Conservation (phyloP, 2,113 vertebrate species). For the Paracanthobrama guichenoti region DNA sequence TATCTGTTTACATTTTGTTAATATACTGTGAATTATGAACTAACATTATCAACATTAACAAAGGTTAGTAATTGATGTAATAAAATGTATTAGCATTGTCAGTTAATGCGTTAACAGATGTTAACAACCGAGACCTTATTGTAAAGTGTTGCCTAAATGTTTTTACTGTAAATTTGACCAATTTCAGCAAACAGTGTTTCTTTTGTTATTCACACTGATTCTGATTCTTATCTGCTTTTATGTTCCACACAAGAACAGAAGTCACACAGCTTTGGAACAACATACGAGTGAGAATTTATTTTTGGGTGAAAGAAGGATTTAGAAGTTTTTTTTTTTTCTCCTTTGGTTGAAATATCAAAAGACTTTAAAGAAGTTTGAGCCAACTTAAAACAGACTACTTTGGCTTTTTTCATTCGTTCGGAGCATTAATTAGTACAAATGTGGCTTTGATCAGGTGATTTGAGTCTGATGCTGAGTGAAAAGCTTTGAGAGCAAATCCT, state of each 20-base stretch:
- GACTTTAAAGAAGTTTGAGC: not conserved
- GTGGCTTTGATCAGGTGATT: constrained; percentile 50
- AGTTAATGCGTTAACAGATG: no score
- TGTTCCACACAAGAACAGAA: not conserved
- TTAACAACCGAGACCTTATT: no score
- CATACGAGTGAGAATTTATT: not conserved
- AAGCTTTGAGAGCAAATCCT: constrained; percentile 25
- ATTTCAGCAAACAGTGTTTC: no score
- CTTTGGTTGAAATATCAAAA: not conserved
- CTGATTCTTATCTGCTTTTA: no score
- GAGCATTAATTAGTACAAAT: constrained; percentile 34
- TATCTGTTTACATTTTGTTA: no score
- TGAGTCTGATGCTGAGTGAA: constrained; percentile 31
- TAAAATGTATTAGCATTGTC: no score
- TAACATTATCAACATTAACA: no score
- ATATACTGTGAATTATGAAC: no score
- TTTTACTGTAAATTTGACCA: no score
- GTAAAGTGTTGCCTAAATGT: no score
- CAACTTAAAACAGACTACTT: not conserved
- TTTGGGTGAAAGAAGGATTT: not conserved
- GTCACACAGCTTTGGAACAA: not conserved
- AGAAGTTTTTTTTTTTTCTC: not conserved
- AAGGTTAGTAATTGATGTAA: no score
- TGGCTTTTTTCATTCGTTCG: not conserved
- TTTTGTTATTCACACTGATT: no score